Base-by-base conservation (phyloP, 2,888 invertebrate species). In the Sinhomidia bicolor region DNA sequence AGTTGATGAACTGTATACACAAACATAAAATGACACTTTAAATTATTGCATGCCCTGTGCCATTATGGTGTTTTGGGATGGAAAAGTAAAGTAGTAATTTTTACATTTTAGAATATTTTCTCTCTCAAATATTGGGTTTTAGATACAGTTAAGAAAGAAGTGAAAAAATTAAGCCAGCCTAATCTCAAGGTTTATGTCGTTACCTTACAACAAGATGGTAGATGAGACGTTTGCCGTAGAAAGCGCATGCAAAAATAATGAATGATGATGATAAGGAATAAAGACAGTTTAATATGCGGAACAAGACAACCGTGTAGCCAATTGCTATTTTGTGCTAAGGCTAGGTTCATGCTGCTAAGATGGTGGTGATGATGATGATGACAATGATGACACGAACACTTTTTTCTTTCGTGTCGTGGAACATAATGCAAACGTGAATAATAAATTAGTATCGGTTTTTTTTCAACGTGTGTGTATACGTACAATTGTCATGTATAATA, bases 401-500 rank as follows among this genome's bases (percentile, higher is more conserved):
- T 14, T 78, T 36, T 57, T 36, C 54, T 78, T 32, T 78, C 32
- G 51, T 78, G 74, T 74, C 47, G 23, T 26, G 36, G 7, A 74
- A 74, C 47, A 74, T 23, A 74, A 74, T 51, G 44, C 26, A 74
- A 23, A 57, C 57, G 20, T 62, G 62, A 80, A 80, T 80, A 80
- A 80, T 62, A 80, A 80, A 80, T 65, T 44, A 65, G 47, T 68
- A 68, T 81, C 65, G 81, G 65, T 81, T 65, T 81, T 81, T 29
- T 36, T 74, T 44, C 47, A 47, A 0, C 26, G 74, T 1, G 5
- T 47, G 47, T 47, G 23, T 23, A 44, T 14, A 62, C 62, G 29
- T 32, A 32, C 29, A 32, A 1, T 10, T 65, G 26, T 7, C 10
- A 60, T 60, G 29, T 9, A 17, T 41, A 68, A 17, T 36, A 36